These are phyloP conservation scores for Tuberolachnus salignus DNA, from an alignment of 2,888 invertebrate species.

Conservation along the genomic window DNA sequence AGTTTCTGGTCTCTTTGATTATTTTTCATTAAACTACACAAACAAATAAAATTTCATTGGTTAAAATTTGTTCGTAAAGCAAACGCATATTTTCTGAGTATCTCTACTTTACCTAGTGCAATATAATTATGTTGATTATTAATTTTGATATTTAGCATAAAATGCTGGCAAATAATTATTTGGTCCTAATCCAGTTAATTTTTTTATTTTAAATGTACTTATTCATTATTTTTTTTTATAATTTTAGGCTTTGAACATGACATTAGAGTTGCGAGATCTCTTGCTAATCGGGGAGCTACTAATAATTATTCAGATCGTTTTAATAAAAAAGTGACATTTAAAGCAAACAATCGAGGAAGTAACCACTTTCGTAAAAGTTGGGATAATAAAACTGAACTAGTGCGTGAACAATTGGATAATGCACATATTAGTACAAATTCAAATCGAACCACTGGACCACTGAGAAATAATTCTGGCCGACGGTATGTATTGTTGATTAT, in stretches of 20 bases:
- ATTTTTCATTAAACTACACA: no score
- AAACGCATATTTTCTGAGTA: no score
- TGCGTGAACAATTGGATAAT: conserved; percentile 27
- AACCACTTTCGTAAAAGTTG: conserved; percentile 47
- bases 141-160: no score
- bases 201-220: no score
- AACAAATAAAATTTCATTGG: no score
- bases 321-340: conserved; percentile 48
- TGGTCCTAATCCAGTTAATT: neutral
- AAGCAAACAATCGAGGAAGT: conserved; percentile 24
- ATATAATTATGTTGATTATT: no score
- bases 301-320: conserved; percentile 23
- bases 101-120: no score
- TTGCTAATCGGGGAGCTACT: conserved; percentile 40
- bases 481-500: conserved; percentile 16
- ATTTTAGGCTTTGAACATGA: conserved; percentile 42
- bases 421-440: neutral
- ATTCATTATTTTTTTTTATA: neutral
- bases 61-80: no score
- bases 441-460: conserved; percentile 11
- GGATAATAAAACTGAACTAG: conserved; percentile 44
- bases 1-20: no score
- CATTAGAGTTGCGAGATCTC: conserved; percentile 33
- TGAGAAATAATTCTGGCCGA: conserved; percentile 36
- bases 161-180: neutral